Percentiles rank a stretch among this genome's conserved stretches.
These are phyloP conservation scores for Anhinga anhinga DNA, from an alignment of 2,113 vertebrate genomes.

Conservation along the genomic window DNA sequence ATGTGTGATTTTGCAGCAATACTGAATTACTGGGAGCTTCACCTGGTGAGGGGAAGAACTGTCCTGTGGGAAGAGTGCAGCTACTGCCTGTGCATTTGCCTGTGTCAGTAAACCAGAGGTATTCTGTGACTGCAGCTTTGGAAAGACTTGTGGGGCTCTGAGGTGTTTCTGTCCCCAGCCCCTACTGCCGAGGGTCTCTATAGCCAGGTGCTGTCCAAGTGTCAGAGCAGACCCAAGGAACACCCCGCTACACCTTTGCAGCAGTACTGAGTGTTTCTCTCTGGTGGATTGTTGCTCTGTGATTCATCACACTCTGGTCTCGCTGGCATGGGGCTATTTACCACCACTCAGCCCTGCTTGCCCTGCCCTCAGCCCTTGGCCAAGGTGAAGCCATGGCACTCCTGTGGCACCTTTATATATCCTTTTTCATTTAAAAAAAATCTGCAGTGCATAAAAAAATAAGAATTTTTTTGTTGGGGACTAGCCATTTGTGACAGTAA, in stretches of 20 bases:
- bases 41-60: not conserved
- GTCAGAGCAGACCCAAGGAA: not conserved
- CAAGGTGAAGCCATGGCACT: not conserved
- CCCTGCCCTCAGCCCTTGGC: not conserved
- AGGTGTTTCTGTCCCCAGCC: not conserved
- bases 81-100: not conserved
- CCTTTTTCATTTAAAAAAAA: not conserved
- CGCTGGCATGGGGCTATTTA: not conserved
- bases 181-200: accelerated
- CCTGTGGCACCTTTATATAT: not conserved
- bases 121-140: not conserved
- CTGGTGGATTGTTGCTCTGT: not conserved
- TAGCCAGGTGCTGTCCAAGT: not conserved
- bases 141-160: not conserved
- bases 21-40: not conserved
- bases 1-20: not conserved
- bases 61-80: not conserved
- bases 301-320: not conserved
- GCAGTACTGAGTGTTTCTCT: not conserved
- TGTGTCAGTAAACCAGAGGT: not conserved
- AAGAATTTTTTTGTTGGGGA: not conserved
- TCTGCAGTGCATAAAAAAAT: not conserved
- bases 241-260: not conserved
- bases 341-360: not conserved
- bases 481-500: not conserved